Conservation (phyloP, 1,140 invertebrate species). For the Kradibia gibbosae region DNA sequence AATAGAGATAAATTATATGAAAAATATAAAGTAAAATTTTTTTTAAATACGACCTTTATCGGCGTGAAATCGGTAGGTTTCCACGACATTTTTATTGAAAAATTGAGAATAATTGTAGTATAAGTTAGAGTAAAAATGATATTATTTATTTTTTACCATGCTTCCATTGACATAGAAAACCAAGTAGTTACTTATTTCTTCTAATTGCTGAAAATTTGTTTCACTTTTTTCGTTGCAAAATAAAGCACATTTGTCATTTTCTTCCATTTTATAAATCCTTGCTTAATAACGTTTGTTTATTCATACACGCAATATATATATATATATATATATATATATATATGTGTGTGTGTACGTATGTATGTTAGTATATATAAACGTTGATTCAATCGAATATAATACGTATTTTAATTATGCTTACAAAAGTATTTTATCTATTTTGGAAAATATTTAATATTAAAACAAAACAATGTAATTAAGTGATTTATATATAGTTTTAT, state of each 20-base stretch:
- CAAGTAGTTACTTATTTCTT: conserved; percentile 57
- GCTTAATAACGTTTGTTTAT: not conserved
- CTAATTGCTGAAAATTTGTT: not conserved
- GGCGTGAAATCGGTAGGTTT: no score
- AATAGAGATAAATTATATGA: no score
- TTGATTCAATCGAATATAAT: not conserved
- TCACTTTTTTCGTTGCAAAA: not conserved
- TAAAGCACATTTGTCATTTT: not conserved
- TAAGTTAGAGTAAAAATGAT: no score
- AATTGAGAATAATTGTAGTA: no score
- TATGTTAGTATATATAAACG: no score
- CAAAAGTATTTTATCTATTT: no score
- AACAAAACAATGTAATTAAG: not conserved
- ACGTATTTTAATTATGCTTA: not conserved
- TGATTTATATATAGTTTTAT: not conserved
- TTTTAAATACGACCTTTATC: no score
- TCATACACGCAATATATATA: not conserved
- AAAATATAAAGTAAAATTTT: no score
- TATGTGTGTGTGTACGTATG: no score
- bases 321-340: not conserved
- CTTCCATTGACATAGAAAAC: conserved; percentile 70
- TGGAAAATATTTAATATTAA: not conserved
- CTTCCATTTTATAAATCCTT: conserved; percentile 15
- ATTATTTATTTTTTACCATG: conserved; percentile 64
- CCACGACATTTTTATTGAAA: no score